Base-by-base conservation (phyloP, 2,888 invertebrate genomes). In the Dasypolia templi region DNA sequence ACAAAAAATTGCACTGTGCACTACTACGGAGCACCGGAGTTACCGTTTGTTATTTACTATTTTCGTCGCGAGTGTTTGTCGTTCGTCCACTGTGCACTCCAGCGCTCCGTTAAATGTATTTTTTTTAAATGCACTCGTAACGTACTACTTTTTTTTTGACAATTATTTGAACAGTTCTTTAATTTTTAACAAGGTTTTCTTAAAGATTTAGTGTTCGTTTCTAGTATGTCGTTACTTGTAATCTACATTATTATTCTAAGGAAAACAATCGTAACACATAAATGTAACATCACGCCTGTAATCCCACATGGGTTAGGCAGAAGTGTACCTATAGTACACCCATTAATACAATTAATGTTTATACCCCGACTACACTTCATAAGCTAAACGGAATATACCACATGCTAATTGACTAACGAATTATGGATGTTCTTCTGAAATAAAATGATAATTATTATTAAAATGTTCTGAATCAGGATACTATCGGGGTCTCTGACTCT, bases 1-100 rank as follows among this genome's bases (percentile, higher is more conserved):
- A 42, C 42, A 44, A 51, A 55, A 56, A 53, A 46, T 17, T 32
- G 3, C 44, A 51, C 51, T 42, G 49, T 67, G 49, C 42, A 6
- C 26, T 35, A n/a, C 56, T 32, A 42, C 14, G n/a, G 44, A 11
- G 7, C 32, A 56, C 56, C 35, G 51, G n/a, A 69, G 81, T 69
- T 29, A 58, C 3, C 7, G 22, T 56, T 53, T 39, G 26, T 39
- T 35, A 61, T 67, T 64, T 59, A 42, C 17, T 64, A 19, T 81
- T 81, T 75, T 81, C 56, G n/a, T 56, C 32, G 51, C 19, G 29
- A 66, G 42, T 81, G 68, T 81, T 80, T 81, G 56, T 68, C 17
- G 12, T 64, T 51, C 22, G 53, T 44, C 76, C 64, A 56, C 64
- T 51, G 59, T 72, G 72, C 68, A 76, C 46, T 68, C 59, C 35